phyloP scores from a whole-genome alignment of 2,113 vertebrate species.

The Caretta caretta region DNA sequence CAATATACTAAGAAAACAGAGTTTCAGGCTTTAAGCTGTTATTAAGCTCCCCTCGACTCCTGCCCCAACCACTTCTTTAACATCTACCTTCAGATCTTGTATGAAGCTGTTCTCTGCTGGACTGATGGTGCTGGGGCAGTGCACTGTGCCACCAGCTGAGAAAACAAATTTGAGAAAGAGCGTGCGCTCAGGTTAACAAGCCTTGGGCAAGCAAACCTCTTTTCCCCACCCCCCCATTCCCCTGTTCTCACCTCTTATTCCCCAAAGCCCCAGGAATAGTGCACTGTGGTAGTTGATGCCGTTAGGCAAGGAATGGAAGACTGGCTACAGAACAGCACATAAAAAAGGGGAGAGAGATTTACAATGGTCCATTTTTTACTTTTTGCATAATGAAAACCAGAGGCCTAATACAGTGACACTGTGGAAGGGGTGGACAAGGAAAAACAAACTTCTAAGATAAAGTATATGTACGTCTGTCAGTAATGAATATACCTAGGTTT shows the following conservation, averaged over 20 bases:
- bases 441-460: slow-evolving; percentile 31
- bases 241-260: slow-evolving; percentile 63
- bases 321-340: not conserved
- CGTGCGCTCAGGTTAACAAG: slow-evolving; percentile 69
- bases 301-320: not conserved
- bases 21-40: slow-evolving; percentile 60
- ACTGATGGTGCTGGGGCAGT: slow-evolving; percentile 49
- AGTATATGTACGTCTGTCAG: slow-evolving; percentile 3
- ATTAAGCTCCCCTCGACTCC: slow-evolving; percentile 66
- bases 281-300: slow-evolving; percentile 40
- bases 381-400: slow-evolving; percentile 77
- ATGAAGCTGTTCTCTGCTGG: slow-evolving; percentile 73
- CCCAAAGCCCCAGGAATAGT: slow-evolving; percentile 18
- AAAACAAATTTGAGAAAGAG: slow-evolving; percentile 81
- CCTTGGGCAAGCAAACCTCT: slow-evolving; percentile 34
- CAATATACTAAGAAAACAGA: slow-evolving; percentile 73
- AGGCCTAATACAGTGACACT: slow-evolving; percentile 69
- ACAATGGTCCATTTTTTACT: slow-evolving; percentile 67
- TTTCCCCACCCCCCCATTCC: not conserved
- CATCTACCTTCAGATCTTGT: slow-evolving; percentile 67
- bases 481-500: slow-evolving; percentile 31
- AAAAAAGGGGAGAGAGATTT: slow-evolving; percentile 56
- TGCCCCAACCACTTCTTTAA: slow-evolving; percentile 69
- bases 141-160: slow-evolving; percentile 79
- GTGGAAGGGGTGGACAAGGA: not conserved